Evolutionary conservation across 2,888 invertebrate species (phyloP).

Genomic region (Lamellibrachia columna): DNA sequence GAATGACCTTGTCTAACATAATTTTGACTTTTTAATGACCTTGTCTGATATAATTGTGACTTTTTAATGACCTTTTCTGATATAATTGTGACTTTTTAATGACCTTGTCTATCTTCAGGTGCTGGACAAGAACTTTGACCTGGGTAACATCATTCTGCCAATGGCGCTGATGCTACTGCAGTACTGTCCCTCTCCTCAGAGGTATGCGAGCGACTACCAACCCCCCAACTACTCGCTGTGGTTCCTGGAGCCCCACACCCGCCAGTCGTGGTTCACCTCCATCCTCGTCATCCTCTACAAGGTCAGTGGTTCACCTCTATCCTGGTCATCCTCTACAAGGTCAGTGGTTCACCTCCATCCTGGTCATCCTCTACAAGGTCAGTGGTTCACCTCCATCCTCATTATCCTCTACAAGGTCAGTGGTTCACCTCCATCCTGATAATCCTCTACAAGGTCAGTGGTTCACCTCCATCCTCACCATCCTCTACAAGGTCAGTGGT

Average conservation of each 20-base stretch:
- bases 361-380: conserved; percentile 95
- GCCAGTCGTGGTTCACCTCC: conserved; percentile 93
- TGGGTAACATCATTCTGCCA: conserved; percentile 88
- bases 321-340: conserved; percentile 94
- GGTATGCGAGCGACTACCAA: conserved; percentile 71
- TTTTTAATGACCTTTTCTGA: background rate
- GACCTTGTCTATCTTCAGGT: conserved; percentile 66
- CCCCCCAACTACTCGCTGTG: conserved; percentile 84
- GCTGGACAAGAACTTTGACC: conserved; percentile 92
- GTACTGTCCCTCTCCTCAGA: conserved; percentile 83
- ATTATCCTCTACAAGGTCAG: conserved; percentile 71
- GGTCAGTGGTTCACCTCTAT: conserved; percentile 87
- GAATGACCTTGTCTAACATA: background rate
- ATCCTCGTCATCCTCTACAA: conserved; percentile 94
- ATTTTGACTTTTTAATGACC: background rate
- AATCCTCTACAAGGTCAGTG: conserved; percentile 92
- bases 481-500: conserved; percentile 72
- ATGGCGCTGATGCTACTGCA: conserved; percentile 78
- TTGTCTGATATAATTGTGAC: background rate
- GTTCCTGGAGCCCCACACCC: conserved; percentile 84
- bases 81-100: too few species aligned
- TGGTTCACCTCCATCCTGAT: conserved; percentile 95
- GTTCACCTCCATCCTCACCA: background rate
- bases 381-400: conserved; percentile 90
- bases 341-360: conserved; percentile 90